phyloP scores from a whole-genome alignment of 2,113 vertebrate species.

The Neodontobutis hainanensis region DNA sequence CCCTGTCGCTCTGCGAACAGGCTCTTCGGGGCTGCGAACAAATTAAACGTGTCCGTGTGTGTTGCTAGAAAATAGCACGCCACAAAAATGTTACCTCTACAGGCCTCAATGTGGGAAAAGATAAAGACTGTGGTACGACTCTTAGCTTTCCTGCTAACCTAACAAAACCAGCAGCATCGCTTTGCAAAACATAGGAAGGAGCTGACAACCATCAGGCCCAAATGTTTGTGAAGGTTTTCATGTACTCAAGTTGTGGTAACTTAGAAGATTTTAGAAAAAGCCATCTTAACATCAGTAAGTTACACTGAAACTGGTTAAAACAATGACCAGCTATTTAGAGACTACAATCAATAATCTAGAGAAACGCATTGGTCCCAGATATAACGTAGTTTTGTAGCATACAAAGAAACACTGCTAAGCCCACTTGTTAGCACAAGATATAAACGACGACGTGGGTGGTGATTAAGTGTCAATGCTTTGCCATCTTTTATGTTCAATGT shows the following conservation, averaged over 20 bases:
- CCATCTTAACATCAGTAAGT: not conserved
- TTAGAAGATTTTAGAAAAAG: not conserved
- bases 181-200: not conserved
- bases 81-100: too few relatives aligned
- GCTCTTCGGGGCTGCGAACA: slow-evolving; percentile 23
- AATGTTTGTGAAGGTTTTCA: not conserved
- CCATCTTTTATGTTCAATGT: too few relatives aligned
- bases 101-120: slow-evolving; percentile 10
- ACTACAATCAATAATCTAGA: too few relatives aligned
- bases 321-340: too few relatives aligned
- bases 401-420: too few relatives aligned
- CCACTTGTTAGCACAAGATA: too few relatives aligned
- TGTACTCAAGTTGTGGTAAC: not conserved
- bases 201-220: not conserved
- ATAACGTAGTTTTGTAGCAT: too few relatives aligned
- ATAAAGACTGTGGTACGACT: not conserved
- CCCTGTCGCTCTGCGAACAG: slow-evolving; percentile 26
- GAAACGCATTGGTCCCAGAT: too few relatives aligned
- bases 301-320: too few relatives aligned
- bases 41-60: not conserved
- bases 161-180: slow-evolving; percentile 12
- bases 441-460: too few relatives aligned
- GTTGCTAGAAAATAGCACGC: not conserved
- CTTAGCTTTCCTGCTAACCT: slow-evolving; percentile 32
- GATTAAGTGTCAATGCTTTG: too few relatives aligned